Base-by-base conservation (phyloP, 2,797 vertebrate species). In the Cossypha polioptera region DNA sequence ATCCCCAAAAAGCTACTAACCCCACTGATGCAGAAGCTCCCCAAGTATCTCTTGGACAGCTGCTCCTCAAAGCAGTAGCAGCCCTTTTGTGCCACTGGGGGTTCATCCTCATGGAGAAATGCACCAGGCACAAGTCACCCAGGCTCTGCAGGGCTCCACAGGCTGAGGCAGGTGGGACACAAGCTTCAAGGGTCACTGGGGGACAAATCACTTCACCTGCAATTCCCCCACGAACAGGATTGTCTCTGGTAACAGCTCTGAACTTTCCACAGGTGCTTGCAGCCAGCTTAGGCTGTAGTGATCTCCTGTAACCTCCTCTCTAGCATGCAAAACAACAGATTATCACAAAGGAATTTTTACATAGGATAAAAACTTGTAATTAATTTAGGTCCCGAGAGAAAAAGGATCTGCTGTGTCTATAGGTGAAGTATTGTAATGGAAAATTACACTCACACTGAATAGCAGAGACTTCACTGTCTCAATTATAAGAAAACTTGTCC, bases 91-190 rank as follows among this genome's bases (percentile, higher is more conserved):
- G 20, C 25, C 3, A 1, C 43, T 58, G 51, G 24, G 53, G 14
- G 38, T 73, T 72, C 54, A 21, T 59, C 10, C 20, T 26, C 0
- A 0, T 45, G 17, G n/a, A 36, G 36, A 87, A 31, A 43, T 11
- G 29, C 62, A 47, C 6, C 13, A 66, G 24, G 9, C 17, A 67
- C 13, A 21, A 15, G 33, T 10, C 26, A 22, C 47, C 5, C 48
- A 19, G 48, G 62, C 12, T 53, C 5, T 26, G 63, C 2, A 3
- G 36, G 33, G 58, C 42, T 61, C 43, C 42, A 7, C 13, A 59
- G 54, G 25, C 54, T 55, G 43, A 82, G 29, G 33, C 45, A 42
- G 36, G 11, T 4, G 9, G 21, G 24, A 54, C 25, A 31, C 0
- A 0, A 25, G 11, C 14, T 61, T 63, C 1, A 5, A 3, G 58